phyloP scores from a whole-genome alignment of 2,113 vertebrate species.

The Cyanoliseus patagonus region DNA sequence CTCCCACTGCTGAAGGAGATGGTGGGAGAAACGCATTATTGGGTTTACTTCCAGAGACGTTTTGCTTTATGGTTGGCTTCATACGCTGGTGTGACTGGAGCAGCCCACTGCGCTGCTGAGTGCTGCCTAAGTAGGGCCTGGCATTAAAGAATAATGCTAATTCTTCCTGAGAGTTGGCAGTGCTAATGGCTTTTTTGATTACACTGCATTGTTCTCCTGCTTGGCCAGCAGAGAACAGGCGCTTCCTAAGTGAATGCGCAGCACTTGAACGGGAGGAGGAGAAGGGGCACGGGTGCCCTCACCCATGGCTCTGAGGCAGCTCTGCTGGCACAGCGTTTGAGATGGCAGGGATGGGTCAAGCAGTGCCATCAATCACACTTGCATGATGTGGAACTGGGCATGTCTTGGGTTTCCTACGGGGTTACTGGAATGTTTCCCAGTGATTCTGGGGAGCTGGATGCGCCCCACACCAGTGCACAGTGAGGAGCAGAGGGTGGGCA shows the following conservation, averaged over 20 bases:
- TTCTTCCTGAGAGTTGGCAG: not conserved
- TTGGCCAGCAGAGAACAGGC: not conserved
- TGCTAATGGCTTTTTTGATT: not conserved
- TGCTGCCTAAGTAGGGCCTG: not conserved
- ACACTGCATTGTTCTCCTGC: not conserved
- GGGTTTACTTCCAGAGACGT: not conserved
- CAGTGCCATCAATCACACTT: not conserved
- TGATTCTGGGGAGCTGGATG: not conserved
- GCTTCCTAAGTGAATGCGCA: rapidly evolving
- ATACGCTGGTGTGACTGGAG: not conserved
- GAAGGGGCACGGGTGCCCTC: not conserved
- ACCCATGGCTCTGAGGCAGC: rapidly evolving
- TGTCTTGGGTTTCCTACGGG: not conserved
- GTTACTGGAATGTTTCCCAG: not conserved
- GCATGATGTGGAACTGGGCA: not conserved
- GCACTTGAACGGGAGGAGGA: not conserved
- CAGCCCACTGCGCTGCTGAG: not conserved
- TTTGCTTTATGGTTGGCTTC: not conserved
- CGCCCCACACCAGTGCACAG: rapidly evolving
- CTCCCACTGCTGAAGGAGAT: not conserved
- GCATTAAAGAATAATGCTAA: not conserved
- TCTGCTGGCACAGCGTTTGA: rapidly evolving
- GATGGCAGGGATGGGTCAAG: not conserved
- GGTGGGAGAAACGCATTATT: not conserved
- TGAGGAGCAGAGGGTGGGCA: not conserved